Evolutionary conservation across 1,140 invertebrate genomes (phyloP), one percentile per base, ranked within the genome.

Genomic region (Cardiocondyla obscurior): DNA sequence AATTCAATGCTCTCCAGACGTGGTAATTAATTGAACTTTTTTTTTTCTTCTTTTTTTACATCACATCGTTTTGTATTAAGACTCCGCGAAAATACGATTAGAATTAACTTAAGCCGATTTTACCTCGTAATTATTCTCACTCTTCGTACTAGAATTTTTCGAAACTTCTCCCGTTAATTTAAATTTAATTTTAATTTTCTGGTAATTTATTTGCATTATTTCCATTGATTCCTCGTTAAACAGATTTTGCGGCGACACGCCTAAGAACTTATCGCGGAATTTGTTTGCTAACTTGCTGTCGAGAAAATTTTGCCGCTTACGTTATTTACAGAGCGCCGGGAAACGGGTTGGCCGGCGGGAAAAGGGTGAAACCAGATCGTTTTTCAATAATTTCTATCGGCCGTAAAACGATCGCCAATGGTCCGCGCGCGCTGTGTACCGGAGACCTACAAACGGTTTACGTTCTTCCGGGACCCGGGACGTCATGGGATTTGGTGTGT

Each of bases 401-500:
- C 22, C 44, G 74, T 77, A 77, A 77, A 77, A 69, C 74, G 62
- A 79, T 76, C 62, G 44, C 46, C 64, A 65, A 87, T 86, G 69
- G 86, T 62, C n/a, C 57, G 28, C 57, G 57, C 44, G 44, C 30
- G 19, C n/a, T 53, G 22, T 42, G 39, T 42, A 44, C 39, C 28
- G 28, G 77, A 74, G 51, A 72, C 81, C 51, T 79, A 70, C 84
- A 86, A 87, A 87, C 81, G 44, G 81, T 60, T 53, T 25, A 25
- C 55, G 49, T 22, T 44, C 79, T 49, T 51, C 81, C 22, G 30
- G 51, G 53, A 73, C 36, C 36, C 8, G 62, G 25, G 25, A 58
- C 33, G 79, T 69, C 70, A 64, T 51, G 79, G 84, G 84, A 83
- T 72, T 74, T 70, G 65, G 81, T 81, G 72, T 87, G 85, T 83